Evolutionary conservation across 2,888 invertebrate species (phyloP).

Genomic region (Cryptocheilus praepositus): DNA sequence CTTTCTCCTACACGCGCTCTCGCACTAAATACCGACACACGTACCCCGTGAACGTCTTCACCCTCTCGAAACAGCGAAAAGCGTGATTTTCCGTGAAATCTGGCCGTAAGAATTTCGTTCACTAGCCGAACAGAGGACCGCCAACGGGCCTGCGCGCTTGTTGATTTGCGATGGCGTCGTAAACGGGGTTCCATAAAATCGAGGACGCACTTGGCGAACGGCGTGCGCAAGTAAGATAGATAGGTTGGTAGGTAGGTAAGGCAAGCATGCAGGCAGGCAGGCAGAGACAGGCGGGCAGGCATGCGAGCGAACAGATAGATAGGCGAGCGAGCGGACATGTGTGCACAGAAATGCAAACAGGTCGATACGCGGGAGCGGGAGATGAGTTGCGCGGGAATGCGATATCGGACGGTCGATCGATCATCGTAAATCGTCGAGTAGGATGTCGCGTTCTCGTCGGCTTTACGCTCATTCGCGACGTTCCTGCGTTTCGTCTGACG

Average conservation of each 20-base stretch:
- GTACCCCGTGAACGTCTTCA: no score
- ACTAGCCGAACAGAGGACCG: neutral
- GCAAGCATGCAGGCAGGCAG: no score
- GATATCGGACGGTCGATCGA: constrained; percentile 15
- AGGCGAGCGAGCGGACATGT: neutral
- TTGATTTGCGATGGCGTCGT: constrained; percentile 23
- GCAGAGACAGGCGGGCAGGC: no score
- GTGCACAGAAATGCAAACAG: constrained; percentile 13
- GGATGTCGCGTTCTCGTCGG: neutral
- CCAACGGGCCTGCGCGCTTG: constrained; percentile 6
- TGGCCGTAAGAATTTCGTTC: neutral
- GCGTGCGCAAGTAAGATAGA: no score
- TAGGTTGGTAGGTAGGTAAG: no score
- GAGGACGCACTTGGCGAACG: neutral
- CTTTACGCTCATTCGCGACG: neutral
- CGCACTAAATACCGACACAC: no score
- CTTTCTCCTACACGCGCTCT: no score
- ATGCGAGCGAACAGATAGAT: neutral
- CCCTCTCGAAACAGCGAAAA: no score
- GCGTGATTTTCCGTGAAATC: no score
- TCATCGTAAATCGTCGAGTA: constrained; percentile 20
- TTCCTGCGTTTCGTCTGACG: no score
- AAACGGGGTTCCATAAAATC: constrained; percentile 27
- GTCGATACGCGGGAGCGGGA: constrained; percentile 7
- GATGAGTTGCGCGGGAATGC: neutral